Evolutionary conservation across 2,113 vertebrate genomes (phyloP).

Genomic region (Sebastes schlegelii): DNA sequence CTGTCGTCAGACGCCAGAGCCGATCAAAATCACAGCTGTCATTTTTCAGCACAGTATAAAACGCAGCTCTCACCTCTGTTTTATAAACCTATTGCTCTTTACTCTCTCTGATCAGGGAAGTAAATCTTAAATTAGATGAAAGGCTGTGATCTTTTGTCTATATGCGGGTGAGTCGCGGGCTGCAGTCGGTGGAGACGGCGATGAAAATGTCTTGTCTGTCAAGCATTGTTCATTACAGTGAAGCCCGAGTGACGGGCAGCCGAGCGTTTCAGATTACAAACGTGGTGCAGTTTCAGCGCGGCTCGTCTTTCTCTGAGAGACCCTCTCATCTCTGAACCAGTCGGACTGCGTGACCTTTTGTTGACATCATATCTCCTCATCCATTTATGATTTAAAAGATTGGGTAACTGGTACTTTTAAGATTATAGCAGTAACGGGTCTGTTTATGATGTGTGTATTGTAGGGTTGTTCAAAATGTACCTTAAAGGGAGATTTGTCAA

Average conservation of each 20-base stretch:
- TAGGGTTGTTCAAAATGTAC: too few relatives aligned
- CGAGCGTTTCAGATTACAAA: constrained; percentile 55
- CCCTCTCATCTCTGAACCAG: background rate
- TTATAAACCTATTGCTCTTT: background rate
- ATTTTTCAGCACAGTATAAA: background rate
- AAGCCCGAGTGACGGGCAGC: constrained; percentile 36
- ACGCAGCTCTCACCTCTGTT: background rate
- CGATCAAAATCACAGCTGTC: constrained; percentile 9
- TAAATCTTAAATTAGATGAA: constrained; percentile 25
- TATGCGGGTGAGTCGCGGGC: constrained; percentile 2
- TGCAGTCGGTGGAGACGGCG: background rate
- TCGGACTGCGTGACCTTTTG: constrained; percentile 1
- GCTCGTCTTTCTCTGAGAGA: constrained; percentile 28
- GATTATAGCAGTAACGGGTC: background rate
- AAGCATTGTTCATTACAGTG: constrained; percentile 10
- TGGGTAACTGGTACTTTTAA: background rate
- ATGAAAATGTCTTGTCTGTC: constrained; percentile 35
- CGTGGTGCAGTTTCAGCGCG: constrained; percentile 12
- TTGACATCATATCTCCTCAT: constrained; percentile 8
- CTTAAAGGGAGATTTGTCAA: too few relatives aligned
- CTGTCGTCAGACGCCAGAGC: constrained; percentile 37
- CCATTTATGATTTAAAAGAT: constrained; percentile 21
- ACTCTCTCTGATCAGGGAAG: background rate
- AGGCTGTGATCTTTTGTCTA: constrained; percentile 12
- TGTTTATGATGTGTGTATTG: constrained; percentile 4